Evolutionary conservation across 2,797 vertebrate species (phyloP).

Genomic region (Ispidina picta): DNA sequence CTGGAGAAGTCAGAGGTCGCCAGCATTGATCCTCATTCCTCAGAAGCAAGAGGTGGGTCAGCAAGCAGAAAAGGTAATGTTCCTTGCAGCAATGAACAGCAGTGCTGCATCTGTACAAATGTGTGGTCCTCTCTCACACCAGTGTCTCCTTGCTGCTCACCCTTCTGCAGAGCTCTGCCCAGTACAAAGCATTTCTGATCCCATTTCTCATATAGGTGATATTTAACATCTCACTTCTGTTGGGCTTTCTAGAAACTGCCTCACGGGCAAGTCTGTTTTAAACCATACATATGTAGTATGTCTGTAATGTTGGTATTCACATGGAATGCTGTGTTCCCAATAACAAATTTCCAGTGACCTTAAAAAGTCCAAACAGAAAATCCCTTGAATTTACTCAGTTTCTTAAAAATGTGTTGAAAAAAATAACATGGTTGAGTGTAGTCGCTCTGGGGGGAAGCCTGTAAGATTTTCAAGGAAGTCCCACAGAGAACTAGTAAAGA

Average conservation of each 20-base stretch:
- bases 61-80: conserved; percentile 66
- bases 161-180: background rate
- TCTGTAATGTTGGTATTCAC: background rate
- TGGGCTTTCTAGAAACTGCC: background rate
- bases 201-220: background rate
- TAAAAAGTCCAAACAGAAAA: background rate
- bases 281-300: background rate
- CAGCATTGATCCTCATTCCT: background rate
- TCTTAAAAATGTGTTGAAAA: background rate
- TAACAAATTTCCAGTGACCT: background rate
- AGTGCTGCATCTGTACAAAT: fast-evolving
- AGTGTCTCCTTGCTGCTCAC: background rate
- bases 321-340: fast-evolving
- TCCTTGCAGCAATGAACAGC: background rate
- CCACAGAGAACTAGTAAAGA: background rate
- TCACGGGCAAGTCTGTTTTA: background rate
- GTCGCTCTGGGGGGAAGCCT: background rate
- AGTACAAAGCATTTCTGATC: background rate
- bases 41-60: conserved; percentile 56
- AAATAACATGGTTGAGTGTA: background rate
- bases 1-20: conserved; percentile 32
- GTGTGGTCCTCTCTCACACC: background rate
- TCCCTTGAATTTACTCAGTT: background rate
- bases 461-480: background rate
- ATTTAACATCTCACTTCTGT: background rate